Evolutionary conservation across 2,888 invertebrate genomes (phyloP).

Genomic region (Cataglyphis cursor): DNA sequence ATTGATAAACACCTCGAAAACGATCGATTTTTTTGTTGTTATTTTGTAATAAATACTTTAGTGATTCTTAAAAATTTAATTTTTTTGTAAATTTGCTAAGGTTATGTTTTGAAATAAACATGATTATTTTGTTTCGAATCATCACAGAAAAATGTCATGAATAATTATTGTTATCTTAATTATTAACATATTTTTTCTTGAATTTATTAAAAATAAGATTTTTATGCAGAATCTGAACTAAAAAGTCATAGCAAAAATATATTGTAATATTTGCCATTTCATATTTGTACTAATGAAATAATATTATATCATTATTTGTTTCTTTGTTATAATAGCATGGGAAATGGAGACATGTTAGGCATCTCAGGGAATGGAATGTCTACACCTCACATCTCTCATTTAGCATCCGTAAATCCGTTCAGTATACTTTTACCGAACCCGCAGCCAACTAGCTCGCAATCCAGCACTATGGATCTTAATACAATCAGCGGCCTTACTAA

Average conservation of each 20-base stretch:
- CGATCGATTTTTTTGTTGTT: background rate
- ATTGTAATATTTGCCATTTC: background rate
- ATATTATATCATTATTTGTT: background rate
- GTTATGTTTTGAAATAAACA: constrained; percentile 67
- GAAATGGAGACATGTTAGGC: constrained; percentile 77
- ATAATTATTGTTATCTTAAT: background rate
- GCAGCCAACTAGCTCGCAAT: constrained; percentile 80
- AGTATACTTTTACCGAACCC: constrained; percentile 77
- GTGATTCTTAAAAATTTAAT: background rate
- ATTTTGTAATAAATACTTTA: background rate
- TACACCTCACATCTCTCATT: constrained; percentile 77
- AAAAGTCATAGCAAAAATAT: background rate
- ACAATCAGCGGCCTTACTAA: constrained; percentile 82
- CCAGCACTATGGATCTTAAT: constrained; percentile 77
- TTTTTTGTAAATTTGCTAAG: constrained; percentile 21
- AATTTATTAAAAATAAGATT: background rate
- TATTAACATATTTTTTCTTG: background rate
- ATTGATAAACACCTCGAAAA: background rate
- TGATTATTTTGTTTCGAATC: constrained; percentile 44
- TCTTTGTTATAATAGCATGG: constrained; percentile 72
- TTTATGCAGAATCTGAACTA: background rate
- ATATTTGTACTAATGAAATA: constrained; percentile 6
- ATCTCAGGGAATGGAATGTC: constrained; percentile 77
- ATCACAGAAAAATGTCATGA: constrained; percentile 67
- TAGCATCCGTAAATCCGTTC: constrained; percentile 76